Evolutionary conservation across 2,113 vertebrate species (phyloP).

Genomic region (Oreochromis spilurus): DNA sequence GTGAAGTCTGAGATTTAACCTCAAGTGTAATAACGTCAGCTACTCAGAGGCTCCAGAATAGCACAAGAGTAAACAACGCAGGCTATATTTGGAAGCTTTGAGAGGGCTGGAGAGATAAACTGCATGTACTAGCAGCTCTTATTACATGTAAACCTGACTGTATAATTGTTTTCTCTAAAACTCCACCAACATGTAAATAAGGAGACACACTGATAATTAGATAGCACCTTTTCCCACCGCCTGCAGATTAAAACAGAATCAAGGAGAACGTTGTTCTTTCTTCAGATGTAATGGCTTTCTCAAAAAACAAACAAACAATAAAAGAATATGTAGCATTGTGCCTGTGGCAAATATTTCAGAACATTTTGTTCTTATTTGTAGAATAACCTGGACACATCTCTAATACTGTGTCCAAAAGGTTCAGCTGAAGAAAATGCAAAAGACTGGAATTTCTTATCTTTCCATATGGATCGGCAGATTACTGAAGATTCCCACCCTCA

Average conservation of each 20-base stretch:
- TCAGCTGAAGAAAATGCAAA: not conserved
- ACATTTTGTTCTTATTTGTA: fast-evolving
- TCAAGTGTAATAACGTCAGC: not conserved
- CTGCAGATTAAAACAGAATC: not conserved
- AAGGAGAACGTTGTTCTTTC: not conserved
- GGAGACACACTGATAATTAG: not conserved
- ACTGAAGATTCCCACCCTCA: too few species aligned
- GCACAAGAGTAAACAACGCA: not conserved
- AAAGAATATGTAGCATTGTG: not conserved
- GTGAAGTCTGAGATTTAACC: not conserved
- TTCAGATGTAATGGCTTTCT: not conserved
- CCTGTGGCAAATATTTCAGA: not conserved
- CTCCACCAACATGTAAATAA: not conserved
- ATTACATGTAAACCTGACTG: not conserved
- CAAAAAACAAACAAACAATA: not conserved
- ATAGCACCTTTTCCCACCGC: not conserved
- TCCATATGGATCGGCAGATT: not conserved
- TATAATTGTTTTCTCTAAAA: not conserved
- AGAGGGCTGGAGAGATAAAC: not conserved
- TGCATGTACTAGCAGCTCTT: not conserved
- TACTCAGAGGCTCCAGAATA: not conserved
- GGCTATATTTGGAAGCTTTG: slow-evolving; percentile 2
- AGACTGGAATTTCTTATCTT: fast-evolving
- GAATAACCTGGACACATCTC: not conserved
- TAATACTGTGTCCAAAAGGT: not conserved